These are phyloP conservation scores for Phataginus tetradactyla DNA, from an alignment of 2,797 vertebrate genomes.

Conservation along the genomic window DNA sequence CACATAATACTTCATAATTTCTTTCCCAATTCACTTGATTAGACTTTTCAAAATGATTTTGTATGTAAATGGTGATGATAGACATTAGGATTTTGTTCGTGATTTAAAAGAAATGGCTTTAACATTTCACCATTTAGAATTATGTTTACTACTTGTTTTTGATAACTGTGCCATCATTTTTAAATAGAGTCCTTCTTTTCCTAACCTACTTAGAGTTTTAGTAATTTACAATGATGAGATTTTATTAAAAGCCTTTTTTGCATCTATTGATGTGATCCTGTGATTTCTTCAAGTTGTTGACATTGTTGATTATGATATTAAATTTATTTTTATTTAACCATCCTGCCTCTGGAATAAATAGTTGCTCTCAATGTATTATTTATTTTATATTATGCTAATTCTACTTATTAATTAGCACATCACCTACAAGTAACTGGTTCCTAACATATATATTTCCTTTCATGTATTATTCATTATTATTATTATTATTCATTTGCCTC, in stretches of 20 bases:
- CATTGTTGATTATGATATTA: neutral
- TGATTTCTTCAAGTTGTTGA: neutral
- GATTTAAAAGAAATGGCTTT: neutral
- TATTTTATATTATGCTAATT: neutral
- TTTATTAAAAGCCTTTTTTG: neutral
- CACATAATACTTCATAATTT: neutral
- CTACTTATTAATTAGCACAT: neutral
- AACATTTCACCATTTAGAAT: neutral
- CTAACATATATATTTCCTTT: neutral
- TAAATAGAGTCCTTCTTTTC: neutral
- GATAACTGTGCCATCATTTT: neutral
- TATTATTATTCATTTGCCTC: neutral
- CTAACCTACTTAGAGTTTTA: neutral
- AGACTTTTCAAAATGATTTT: neutral
- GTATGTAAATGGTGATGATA: neutral
- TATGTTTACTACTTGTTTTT: neutral
- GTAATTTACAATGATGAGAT: neutral
- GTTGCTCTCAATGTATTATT: neutral
- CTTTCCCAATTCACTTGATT: neutral
- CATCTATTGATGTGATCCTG: neutral
- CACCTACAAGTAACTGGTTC: neutral
- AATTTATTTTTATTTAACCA: neutral
- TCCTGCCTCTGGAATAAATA: neutral
- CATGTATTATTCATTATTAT: no score
- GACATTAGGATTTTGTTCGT: neutral